phyloP scores from a whole-genome alignment of 2,113 vertebrate species.

The Cebidichthys violaceus region DNA sequence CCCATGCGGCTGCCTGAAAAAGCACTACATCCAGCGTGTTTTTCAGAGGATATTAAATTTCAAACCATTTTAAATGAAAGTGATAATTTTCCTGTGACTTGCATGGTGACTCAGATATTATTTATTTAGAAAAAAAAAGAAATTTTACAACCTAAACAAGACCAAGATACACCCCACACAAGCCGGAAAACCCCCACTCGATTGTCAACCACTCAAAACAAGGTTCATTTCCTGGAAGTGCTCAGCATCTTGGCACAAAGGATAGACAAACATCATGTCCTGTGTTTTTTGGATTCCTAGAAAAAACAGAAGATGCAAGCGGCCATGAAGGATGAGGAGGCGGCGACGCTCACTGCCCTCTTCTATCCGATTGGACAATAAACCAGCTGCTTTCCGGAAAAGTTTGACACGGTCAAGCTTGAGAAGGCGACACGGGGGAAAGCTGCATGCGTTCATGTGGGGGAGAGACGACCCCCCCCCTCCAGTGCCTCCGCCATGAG shows the following conservation, averaged over 20 bases:
- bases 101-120: neutral
- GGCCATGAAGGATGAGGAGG: slow-evolving; percentile 5
- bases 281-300: too few relatives aligned
- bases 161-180: too few relatives aligned
- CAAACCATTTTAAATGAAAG: too few relatives aligned
- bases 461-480: neutral
- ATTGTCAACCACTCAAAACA: too few relatives aligned
- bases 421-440: neutral
- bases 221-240: too few relatives aligned
- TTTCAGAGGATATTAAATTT: too few relatives aligned
- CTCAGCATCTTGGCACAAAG: too few relatives aligned
- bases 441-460: neutral
- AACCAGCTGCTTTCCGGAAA: slow-evolving; percentile 25
- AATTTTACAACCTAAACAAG: too few relatives aligned
- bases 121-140: too few relatives aligned
- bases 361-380: slow-evolving; percentile 27
- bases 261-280: too few relatives aligned
- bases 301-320: neutral
- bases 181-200: too few relatives aligned
- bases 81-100: neutral
- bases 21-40: neutral
- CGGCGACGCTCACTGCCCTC: neutral
- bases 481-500: neutral
- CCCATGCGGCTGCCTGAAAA: neutral
- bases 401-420: slow-evolving; percentile 14